A percentile compares a stretch with the other conserved stretches of the same genome.
Evolutionary conservation across 2,113 vertebrate genomes (phyloP).

Genomic region (Tangachromis dhanisi): DNA sequence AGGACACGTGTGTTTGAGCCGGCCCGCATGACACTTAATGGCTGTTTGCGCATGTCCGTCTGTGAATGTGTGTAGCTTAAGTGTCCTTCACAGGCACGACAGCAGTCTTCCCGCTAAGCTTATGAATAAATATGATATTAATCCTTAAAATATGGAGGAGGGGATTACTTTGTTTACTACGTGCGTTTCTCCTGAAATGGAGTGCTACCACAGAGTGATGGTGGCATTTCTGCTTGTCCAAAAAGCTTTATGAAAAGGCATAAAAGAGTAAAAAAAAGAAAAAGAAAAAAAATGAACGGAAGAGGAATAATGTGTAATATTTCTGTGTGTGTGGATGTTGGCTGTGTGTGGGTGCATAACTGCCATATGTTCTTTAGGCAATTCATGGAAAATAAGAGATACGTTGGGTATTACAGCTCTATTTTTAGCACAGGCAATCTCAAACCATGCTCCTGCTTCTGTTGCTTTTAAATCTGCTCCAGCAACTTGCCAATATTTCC

Average conservation of each 20-base stretch:
- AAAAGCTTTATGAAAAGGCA: constrained; percentile 6
- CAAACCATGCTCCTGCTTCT: background rate
- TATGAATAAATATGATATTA: constrained; percentile 61
- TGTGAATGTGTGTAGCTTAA: background rate
- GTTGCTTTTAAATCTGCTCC: constrained; percentile 11
- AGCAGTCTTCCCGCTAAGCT: constrained; percentile 23
- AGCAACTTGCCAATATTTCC: constrained; percentile 31
- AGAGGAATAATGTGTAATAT: background rate
- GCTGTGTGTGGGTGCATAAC: background rate
- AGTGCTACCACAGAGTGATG: constrained; percentile 10
- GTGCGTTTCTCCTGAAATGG: constrained; percentile 13
- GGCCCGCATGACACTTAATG: background rate
- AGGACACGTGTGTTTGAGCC: constrained; percentile 3
- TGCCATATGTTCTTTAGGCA: constrained; percentile 26
- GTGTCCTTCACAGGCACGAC: background rate
- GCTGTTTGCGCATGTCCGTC: background rate
- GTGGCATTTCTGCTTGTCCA: constrained; percentile 9
- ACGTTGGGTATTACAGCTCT: constrained; percentile 5
- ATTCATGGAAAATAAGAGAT: constrained; percentile 20
- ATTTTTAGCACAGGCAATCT: constrained; percentile 22
- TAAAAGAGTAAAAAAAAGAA: background rate
- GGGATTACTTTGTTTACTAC: constrained; percentile 54
- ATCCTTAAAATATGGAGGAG: constrained; percentile 56
- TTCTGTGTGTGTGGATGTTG: background rate
- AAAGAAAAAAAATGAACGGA: background rate